Evolutionary conservation across 2,888 invertebrate genomes (phyloP).

Genomic region (Archips xylosteana): DNA sequence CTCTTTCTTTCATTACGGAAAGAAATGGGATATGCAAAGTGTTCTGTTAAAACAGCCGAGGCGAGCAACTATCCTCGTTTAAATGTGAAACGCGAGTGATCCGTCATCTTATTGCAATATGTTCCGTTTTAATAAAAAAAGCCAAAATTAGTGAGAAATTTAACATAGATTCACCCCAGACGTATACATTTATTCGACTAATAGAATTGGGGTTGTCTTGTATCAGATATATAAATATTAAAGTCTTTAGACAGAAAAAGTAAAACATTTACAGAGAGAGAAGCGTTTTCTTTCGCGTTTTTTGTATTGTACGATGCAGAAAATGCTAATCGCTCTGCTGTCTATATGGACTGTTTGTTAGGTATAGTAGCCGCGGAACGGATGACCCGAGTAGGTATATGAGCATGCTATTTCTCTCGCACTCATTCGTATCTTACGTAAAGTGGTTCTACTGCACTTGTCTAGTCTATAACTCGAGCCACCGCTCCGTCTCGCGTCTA

Average conservation of each 20-base stretch:
- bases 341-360: background rate
- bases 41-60: background rate
- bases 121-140: background rate
- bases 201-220: conserved; percentile 7
- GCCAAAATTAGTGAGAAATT: background rate
- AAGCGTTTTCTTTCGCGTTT: background rate
- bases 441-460: background rate
- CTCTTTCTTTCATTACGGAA: too few relatives aligned
- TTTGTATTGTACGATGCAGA: background rate
- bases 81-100: background rate
- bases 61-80: background rate
- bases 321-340: background rate
- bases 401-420: background rate
- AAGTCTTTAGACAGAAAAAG: background rate
- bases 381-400: background rate
- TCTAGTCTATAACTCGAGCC: background rate
- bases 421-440: background rate
- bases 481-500: background rate
- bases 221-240: conserved; percentile 1
- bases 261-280: background rate
- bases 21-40: background rate
- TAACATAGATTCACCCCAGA: conserved; percentile 2
- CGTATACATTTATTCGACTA: conserved; percentile 8
- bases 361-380: background rate
- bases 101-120: background rate